Conservation (phyloP, 2,113 vertebrate genomes). For the Notarius lentiginosus region DNA sequence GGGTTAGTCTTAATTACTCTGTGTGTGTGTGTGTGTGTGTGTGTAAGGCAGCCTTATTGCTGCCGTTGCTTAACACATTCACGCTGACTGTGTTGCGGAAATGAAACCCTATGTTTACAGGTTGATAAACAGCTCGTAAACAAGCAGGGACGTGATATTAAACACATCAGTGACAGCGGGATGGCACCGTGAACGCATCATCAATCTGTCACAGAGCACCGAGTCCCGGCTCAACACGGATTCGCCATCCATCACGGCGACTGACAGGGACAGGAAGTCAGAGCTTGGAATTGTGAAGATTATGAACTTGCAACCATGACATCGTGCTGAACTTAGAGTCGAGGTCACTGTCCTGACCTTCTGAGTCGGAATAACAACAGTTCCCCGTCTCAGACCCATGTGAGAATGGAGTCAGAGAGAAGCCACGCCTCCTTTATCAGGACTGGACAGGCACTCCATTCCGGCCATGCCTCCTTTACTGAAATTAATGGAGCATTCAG, state of each 20-base stretch:
- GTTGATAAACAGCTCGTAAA: constrained; percentile 32
- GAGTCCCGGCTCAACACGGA: neutral
- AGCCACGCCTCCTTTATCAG: neutral
- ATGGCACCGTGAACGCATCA: neutral
- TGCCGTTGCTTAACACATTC: neutral
- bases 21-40: constrained; percentile 2
- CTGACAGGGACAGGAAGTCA: neutral
- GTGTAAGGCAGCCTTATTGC: neutral
- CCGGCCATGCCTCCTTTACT: neutral
- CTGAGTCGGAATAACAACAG: neutral
- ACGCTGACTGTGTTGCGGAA: neutral
- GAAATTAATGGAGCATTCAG: neutral
- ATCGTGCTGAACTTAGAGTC: neutral
- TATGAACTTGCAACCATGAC: neutral
- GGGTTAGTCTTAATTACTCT: neutral
- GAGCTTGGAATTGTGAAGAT: neutral
- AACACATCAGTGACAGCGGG: constrained; percentile 11
- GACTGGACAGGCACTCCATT: neutral
- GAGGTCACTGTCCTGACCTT: neutral
- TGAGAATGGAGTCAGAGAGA: neutral
- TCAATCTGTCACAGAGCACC: constrained; percentile 13
- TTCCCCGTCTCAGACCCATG: neutral
- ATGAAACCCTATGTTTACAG: constrained; percentile 29
- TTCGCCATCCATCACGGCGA: neutral
- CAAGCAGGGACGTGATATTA: neutral